These are phyloP conservation scores for Cyprinodon diabolis DNA, from an alignment of 2,797 vertebrate species.

Conservation along the genomic window DNA sequence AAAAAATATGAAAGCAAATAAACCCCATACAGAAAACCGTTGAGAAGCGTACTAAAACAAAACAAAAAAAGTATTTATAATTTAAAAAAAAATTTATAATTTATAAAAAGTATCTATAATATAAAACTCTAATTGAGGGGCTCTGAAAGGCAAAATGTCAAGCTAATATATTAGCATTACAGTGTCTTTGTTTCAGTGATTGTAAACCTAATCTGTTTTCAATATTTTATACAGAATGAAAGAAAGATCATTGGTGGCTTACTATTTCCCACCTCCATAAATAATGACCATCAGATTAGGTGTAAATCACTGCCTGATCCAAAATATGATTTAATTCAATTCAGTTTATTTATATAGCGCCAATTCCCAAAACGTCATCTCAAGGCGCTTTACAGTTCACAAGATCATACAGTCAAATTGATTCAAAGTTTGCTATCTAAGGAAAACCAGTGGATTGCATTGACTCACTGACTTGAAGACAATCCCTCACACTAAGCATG, in stretches of 20 bases:
- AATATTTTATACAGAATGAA: neutral
- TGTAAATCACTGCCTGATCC: neutral
- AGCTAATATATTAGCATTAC: neutral
- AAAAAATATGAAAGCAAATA: too few species aligned
- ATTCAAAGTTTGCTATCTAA: too few species aligned
- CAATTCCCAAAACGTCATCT: too few species aligned
- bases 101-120: neutral
- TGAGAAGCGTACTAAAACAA: too few species aligned
- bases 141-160: neutral
- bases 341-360: too few species aligned
- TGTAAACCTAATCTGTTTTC: neutral
- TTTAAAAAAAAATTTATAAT: neutral
- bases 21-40: too few species aligned
- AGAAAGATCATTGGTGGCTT: neutral
- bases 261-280: neutral
- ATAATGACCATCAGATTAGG: neutral
- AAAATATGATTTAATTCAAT: neutral
- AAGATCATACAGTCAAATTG: too few species aligned
- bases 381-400: too few species aligned
- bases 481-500: too few species aligned
- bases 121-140: neutral
- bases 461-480: too few species aligned
- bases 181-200: neutral
- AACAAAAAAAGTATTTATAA: neutral
- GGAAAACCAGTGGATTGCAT: too few species aligned